phyloP scores from a whole-genome alignment of 1,140 invertebrate species.

The Tetragnatha versicolor region DNA sequence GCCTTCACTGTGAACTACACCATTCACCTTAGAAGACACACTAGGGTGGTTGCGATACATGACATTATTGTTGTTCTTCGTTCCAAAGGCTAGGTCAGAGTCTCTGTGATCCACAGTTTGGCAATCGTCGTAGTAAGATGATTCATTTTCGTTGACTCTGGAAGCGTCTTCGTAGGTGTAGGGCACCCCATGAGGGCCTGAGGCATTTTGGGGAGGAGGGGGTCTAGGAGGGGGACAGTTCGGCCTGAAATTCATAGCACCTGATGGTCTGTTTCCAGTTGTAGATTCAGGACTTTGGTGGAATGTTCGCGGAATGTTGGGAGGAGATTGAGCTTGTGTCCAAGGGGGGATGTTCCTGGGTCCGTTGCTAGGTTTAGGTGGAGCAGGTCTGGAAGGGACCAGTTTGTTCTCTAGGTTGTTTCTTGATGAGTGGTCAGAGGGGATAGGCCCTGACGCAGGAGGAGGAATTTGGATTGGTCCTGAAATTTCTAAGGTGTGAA shows the following conservation, averaged over 20 bases:
- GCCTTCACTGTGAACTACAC: background rate
- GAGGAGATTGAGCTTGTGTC: slow-evolving; percentile 63
- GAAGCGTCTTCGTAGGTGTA: background rate
- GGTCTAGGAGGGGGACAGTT: slow-evolving; percentile 72
- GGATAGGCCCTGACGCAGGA: slow-evolving; percentile 69
- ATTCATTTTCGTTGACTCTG: background rate
- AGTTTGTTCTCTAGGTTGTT: slow-evolving; percentile 68
- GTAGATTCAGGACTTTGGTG: slow-evolving; percentile 80
- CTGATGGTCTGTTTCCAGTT: slow-evolving; percentile 71
- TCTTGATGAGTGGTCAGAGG: slow-evolving; percentile 72
- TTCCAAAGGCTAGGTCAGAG: background rate
- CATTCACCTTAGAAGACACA: background rate
- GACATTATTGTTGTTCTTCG: background rate
- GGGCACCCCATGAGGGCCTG: no score
- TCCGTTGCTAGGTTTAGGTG: slow-evolving; percentile 47
- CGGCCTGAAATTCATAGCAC: slow-evolving; percentile 71
- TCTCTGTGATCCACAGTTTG: slow-evolving; percentile 10
- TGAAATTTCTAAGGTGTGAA: slow-evolving; percentile 51
- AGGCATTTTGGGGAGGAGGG: slow-evolving; percentile 60
- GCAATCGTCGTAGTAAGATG: slow-evolving; percentile 32
- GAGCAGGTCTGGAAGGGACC: slow-evolving; percentile 66
- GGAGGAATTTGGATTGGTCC: slow-evolving; percentile 66
- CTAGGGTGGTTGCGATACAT: background rate
- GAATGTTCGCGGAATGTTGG: slow-evolving; percentile 65
- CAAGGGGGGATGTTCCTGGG: slow-evolving; percentile 17